phyloP scores from a whole-genome alignment of 2,888 invertebrate genomes.

The Lycophotia porphyrea region DNA sequence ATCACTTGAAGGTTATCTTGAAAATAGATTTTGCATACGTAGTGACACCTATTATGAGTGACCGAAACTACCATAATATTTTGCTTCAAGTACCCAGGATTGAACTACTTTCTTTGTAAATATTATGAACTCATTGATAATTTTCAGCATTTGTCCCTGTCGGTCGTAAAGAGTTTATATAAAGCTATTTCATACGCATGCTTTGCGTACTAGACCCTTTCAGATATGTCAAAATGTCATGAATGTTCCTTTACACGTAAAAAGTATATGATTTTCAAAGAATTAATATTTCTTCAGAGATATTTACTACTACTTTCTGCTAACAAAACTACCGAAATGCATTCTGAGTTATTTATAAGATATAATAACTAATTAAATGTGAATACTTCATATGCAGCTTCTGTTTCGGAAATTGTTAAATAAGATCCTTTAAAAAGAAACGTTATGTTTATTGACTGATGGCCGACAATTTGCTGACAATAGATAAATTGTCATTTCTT shows the following conservation, averaged over 20 bases:
- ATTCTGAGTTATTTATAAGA: too few relatives aligned
- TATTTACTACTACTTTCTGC: neutral
- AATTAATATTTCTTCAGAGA: neutral
- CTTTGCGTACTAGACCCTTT: constrained; percentile 26
- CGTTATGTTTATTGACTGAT: constrained; percentile 69
- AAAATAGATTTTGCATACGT: constrained; percentile 81
- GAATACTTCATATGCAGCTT: neutral
- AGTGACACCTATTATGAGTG: constrained; percentile 81
- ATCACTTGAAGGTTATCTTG: constrained; percentile 89
- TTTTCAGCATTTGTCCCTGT: constrained; percentile 31
- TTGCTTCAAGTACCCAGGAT: constrained; percentile 25
- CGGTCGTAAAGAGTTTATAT: neutral
- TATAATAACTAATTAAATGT: neutral
- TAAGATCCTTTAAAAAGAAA: constrained; percentile 38
- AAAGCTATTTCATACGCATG: constrained; percentile 42
- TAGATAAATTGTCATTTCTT: constrained; percentile 73
- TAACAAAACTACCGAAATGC: neutral
- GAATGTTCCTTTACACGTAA: constrained; percentile 36
- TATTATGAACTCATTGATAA: constrained; percentile 46
- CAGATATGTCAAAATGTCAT: constrained; percentile 45
- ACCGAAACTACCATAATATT: constrained; percentile 64
- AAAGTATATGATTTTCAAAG: neutral
- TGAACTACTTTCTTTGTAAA: constrained; percentile 54
- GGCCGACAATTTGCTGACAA: constrained; percentile 67
- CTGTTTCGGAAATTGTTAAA: neutral